Evolutionary conservation across 2,888 invertebrate genomes (phyloP), one percentile per base, ranked within the genome.

Genomic region (Eutolmus rufibarbis): DNA sequence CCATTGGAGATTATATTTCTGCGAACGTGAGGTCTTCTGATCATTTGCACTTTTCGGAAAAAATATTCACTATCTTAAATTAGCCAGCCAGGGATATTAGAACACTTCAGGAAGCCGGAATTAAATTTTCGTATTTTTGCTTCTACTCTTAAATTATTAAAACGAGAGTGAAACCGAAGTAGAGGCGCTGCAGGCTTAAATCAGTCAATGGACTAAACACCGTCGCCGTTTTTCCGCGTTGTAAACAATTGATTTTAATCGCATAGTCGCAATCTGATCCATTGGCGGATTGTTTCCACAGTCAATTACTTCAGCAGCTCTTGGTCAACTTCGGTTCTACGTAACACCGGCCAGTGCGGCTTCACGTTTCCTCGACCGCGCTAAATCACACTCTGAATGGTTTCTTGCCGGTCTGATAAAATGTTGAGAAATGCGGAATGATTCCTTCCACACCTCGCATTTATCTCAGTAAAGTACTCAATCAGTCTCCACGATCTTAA

Each of bases 11-110:
- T 81, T 81, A 81, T 51, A 56, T 40, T 76, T 66, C 23, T 19
- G 23, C 31, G 81, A 81, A 81, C 81, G 81, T 81, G 81, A 81
- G 81, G 51, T 16, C 14, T 51, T 51, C 28, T 19, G 31, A 81
- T 81, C 31, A 40, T 78, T 81, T 81, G 16, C 56, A 76, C 76
- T 76, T 37, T 40, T 34, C 2, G 7, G 31, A 28, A 28, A 76
- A 46, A 76, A 76, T 16, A 31, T 31, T 51, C 78, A 28, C 66
- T 66, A 66, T 66, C 66, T 28, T 0, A 23, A 66, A 66, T 28
- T 28, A 9, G 0, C 66, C 12, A 66, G 51, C 8, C n/a, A 56
- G 12, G 66, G 23, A 28, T 66, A 9, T 66, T 19, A 66, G 66
- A 66, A 66, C 66, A 66, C 66, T 66, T 66, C 66, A 66, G 66